These are phyloP conservation scores for Agapostemon virescens DNA, from an alignment of 2,888 invertebrate genomes.

Conservation along the genomic window DNA sequence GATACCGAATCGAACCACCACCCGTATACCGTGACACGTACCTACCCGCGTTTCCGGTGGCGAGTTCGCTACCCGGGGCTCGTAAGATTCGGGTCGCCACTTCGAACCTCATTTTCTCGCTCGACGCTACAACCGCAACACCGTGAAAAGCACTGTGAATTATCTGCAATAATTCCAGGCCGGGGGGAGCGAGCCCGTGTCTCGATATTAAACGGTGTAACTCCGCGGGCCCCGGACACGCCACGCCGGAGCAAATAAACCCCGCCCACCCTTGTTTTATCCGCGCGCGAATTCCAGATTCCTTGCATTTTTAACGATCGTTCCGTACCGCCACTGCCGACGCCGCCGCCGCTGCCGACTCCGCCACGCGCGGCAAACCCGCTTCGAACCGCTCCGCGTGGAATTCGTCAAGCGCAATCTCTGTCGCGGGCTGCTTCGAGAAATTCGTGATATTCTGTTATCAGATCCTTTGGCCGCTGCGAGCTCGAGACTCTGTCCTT, in stretches of 20 bases:
- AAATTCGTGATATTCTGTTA: neutral
- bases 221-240: neutral
- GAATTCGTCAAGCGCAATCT: neutral
- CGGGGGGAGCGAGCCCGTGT: neutral
- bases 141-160: slow-evolving; percentile 1
- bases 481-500: neutral
- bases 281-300: neutral
- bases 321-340: neutral
- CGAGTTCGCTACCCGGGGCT: neutral
- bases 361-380: neutral
- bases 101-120: slow-evolving; percentile 7
- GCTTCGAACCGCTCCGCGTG: neutral
- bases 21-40: neutral
- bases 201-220: neutral
- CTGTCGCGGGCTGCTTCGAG: neutral
- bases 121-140: neutral
- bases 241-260: slow-evolving; percentile 1
- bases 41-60: neutral
- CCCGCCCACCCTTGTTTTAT: neutral
- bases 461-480: neutral
- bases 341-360: neutral
- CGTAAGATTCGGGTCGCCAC: slow-evolving; percentile 11
- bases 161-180: slow-evolving; percentile 4
- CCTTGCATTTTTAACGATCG: slow-evolving; percentile 10
- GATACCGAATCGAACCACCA: slow-evolving; percentile 11